phyloP scores from a whole-genome alignment of 2,888 invertebrate genomes.

The Rhorus exstirpatorius region DNA sequence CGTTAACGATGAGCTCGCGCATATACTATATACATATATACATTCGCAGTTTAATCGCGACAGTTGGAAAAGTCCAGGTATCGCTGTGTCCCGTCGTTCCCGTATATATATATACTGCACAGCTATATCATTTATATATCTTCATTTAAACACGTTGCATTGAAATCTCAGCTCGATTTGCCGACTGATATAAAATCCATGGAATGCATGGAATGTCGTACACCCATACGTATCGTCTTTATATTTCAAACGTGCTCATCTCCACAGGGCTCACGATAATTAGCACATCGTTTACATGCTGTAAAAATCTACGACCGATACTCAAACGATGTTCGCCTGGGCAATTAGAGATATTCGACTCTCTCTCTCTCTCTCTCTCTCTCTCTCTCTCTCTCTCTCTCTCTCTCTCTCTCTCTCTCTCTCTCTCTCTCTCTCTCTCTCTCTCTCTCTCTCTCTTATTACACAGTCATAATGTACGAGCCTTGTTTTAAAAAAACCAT shows the following conservation, averaged over 20 bases:
- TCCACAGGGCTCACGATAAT: slow-evolving; percentile 54
- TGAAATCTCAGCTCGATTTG: slow-evolving; percentile 53
- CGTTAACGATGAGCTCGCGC: slow-evolving; percentile 52
- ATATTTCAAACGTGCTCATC: slow-evolving; percentile 50
- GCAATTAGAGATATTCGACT: slow-evolving; percentile 53
- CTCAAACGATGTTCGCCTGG: slow-evolving; percentile 19
- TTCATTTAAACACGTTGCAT: slow-evolving; percentile 44
- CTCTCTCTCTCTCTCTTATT: slow-evolving; percentile 11
- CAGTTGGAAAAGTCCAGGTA: slow-evolving; percentile 42
- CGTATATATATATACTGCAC: neutral
- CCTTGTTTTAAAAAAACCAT: neutral
- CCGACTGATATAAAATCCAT: slow-evolving; percentile 29
- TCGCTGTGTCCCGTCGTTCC: slow-evolving; percentile 9
- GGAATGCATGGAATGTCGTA: slow-evolving; percentile 25
- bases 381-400: no score
- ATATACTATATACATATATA: slow-evolving; percentile 3
- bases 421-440: neutral
- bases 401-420: no score
- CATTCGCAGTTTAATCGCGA: slow-evolving; percentile 25
- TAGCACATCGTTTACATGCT: slow-evolving; percentile 63
- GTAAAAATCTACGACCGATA: slow-evolving; percentile 51
- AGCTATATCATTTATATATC: slow-evolving; percentile 22
- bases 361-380: slow-evolving; percentile 3
- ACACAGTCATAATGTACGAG: slow-evolving; percentile 27
- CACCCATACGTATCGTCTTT: slow-evolving; percentile 28